phyloP scores from a whole-genome alignment of 2,797 vertebrate species.

The Denticeps clupeoides region DNA sequence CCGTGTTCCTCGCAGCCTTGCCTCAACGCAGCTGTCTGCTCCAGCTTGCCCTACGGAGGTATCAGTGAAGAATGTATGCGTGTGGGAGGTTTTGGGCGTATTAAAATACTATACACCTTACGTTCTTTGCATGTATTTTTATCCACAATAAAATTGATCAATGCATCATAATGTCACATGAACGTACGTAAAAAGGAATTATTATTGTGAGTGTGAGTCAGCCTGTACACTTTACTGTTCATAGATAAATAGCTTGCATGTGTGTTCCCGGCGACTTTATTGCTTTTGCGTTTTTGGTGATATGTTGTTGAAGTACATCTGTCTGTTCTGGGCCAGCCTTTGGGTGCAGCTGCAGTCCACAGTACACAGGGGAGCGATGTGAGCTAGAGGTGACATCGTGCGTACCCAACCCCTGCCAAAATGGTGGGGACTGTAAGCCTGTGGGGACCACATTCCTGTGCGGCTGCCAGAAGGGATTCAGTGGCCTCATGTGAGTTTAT shows the following conservation, averaged over 20 bases:
- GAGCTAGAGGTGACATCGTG: conserved; percentile 82
- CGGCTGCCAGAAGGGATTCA: conserved; percentile 74
- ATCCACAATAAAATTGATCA: too few relatives aligned
- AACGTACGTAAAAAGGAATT: too few relatives aligned
- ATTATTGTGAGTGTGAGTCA: background rate
- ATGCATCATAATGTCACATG: too few relatives aligned
- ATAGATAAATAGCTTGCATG: background rate
- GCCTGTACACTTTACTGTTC: background rate
- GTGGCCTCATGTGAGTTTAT: conserved; percentile 76
- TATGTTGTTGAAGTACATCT: background rate
- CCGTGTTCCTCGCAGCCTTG: conserved; percentile 78
- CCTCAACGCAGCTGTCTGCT: conserved; percentile 79
- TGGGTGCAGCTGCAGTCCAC: conserved; percentile 74
- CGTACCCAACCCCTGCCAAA: conserved; percentile 83
- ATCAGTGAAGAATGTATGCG: conserved; percentile 21
- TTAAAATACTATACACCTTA: too few relatives aligned
- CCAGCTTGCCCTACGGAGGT: conserved; percentile 76
- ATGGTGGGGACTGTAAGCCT: conserved; percentile 76
- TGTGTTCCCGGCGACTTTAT: background rate
- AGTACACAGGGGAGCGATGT: conserved; percentile 85
- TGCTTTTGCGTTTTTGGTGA: background rate
- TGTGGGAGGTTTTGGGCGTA: conserved; percentile 13
- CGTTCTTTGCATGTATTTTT: too few relatives aligned
- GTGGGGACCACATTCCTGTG: conserved; percentile 78
- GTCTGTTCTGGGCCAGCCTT: too few relatives aligned